A percentile compares a stretch with the other conserved stretches of the same genome.
These are phyloP conservation scores for Danaus plexippus DNA, from an alignment of 1,140 invertebrate genomes.

Conservation along the genomic window DNA sequence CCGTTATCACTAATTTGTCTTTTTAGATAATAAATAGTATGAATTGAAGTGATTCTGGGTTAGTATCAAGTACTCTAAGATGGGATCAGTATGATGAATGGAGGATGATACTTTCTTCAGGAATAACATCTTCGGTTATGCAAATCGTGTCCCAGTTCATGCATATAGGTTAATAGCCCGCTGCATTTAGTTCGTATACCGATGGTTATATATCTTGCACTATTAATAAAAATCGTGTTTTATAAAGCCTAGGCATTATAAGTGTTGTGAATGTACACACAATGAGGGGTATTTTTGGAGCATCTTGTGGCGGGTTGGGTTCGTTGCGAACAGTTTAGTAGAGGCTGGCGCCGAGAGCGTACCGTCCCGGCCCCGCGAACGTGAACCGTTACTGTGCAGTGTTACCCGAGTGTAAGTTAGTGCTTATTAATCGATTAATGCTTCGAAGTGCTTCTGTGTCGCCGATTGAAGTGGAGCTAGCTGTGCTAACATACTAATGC, in stretches of 20 bases:
- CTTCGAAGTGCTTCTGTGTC: constrained; percentile 53
- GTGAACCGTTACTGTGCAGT: constrained; percentile 37
- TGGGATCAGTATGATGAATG: too few relatives aligned
- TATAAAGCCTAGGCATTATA: constrained; percentile 64
- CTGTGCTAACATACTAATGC: constrained; percentile 64
- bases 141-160: constrained; percentile 29
- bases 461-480: constrained; percentile 37
- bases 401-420: constrained; percentile 49
- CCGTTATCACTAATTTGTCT: too few relatives aligned
- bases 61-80: too few relatives aligned
- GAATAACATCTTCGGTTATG: too few relatives aligned
- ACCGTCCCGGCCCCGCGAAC: constrained; percentile 26
- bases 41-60: too few relatives aligned
- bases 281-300: constrained; percentile 60
- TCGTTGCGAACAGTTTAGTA: constrained; percentile 35
- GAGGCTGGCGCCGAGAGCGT: constrained; percentile 44
- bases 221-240: constrained; percentile 57
- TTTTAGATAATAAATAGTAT: too few relatives aligned
- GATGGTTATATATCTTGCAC: constrained; percentile 34
- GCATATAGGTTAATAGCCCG: constrained; percentile 50
- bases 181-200: constrained; percentile 38
- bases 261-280: constrained; percentile 58
- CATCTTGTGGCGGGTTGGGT: constrained; percentile 31
- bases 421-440: constrained; percentile 52
- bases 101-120: too few relatives aligned